Conservation (phyloP, 2,797 vertebrate genomes). For the Amblyopsis hoosieri region DNA sequence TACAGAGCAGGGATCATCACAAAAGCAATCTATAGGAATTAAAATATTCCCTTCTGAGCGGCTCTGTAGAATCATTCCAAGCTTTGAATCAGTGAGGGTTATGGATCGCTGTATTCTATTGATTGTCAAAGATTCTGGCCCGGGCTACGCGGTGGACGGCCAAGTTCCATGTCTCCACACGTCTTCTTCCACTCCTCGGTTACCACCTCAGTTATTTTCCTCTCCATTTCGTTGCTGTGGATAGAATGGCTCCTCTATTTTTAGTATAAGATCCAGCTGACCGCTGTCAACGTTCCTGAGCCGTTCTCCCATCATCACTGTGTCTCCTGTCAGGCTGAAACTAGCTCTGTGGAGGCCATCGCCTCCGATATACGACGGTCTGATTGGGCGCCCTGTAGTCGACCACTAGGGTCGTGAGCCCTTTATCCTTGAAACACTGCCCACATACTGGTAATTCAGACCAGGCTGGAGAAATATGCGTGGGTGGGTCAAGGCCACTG, state of each 20-base stretch:
- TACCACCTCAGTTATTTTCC: constrained; percentile 49
- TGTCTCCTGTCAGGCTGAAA: constrained; percentile 55
- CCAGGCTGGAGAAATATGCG: neutral
- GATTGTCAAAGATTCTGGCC: constrained; percentile 56
- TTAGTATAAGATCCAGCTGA: constrained; percentile 57
- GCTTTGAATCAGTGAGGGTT: constrained; percentile 56
- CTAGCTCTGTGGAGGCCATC: constrained; percentile 30
- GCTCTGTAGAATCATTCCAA: constrained; percentile 50
- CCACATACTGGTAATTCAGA: neutral
- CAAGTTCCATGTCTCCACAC: constrained; percentile 47
- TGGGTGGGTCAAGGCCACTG: neutral
- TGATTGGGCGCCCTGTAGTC: constrained; percentile 35
- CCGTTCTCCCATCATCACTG: constrained; percentile 1
- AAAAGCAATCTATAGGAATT: constrained; percentile 51
- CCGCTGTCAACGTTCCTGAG: constrained; percentile 22
- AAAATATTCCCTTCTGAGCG: constrained; percentile 49
- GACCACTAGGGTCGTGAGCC: constrained; percentile 48
- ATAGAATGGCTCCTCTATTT: neutral
- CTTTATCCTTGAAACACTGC: constrained; percentile 28
- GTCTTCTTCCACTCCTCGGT: constrained; percentile 47
- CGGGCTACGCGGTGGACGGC: constrained; percentile 44
- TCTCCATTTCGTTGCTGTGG: constrained; percentile 24
- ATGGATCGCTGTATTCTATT: constrained; percentile 53
- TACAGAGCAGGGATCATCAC: constrained; percentile 52
- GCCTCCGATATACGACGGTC: constrained; percentile 31